phyloP scores from a whole-genome alignment of 2,113 vertebrate genomes.

The Phalacrocorax brasilianus region DNA sequence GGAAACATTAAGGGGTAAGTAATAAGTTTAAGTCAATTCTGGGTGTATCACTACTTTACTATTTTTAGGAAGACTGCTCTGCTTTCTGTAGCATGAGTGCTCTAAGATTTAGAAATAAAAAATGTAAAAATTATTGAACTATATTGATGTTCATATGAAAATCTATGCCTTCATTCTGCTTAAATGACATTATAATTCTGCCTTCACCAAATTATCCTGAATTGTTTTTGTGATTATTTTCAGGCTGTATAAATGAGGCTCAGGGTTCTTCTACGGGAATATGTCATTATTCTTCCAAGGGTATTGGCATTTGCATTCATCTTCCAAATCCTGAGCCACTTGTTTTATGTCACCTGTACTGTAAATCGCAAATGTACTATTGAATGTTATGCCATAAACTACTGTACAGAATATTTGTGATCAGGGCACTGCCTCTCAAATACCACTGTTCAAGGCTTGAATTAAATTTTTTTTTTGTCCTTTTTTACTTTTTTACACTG shows the following conservation, averaged over 20 bases:
- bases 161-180: not conserved
- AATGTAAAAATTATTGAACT: not conserved
- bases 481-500: slow-evolving; percentile 66
- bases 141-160: not conserved
- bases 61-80: not conserved
- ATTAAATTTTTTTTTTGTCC: not conserved
- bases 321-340: slow-evolving; percentile 31
- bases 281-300: not conserved
- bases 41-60: not conserved
- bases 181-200: not conserved
- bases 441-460: slow-evolving; percentile 53
- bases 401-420: slow-evolving; percentile 25
- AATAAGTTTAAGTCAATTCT: not conserved
- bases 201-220: not conserved
- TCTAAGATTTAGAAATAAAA: not conserved
- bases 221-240: slow-evolving; percentile 40
- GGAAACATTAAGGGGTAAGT: slow-evolving; percentile 66
- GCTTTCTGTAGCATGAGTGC: not conserved
- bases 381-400: slow-evolving; percentile 46
- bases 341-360: not conserved
- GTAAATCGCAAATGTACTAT: slow-evolving; percentile 14
- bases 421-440: slow-evolving; percentile 23
- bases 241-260: slow-evolving; percentile 39
- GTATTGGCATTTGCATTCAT: not conserved
- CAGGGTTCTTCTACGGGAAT: not conserved